These are phyloP conservation scores for Smutsia gigantea DNA, from an alignment of 2,797 vertebrate species.

Conservation along the genomic window DNA sequence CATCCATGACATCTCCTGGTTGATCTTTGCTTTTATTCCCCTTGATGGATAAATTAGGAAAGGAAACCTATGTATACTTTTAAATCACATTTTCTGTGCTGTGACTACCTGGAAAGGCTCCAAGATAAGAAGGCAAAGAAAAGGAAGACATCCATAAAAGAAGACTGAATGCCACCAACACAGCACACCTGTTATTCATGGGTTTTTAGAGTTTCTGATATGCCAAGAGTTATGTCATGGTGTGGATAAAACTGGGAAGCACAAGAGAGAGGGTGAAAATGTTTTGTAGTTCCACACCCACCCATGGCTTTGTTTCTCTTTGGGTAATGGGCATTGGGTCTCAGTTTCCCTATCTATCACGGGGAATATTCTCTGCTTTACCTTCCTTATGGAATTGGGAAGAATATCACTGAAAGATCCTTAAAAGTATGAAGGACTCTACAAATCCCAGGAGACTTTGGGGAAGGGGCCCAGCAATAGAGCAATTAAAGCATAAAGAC, in stretches of 20 bases:
- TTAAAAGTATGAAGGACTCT: conserved; percentile 8
- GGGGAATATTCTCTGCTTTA: neutral
- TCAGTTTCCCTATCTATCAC: conserved; percentile 2
- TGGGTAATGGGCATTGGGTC: neutral
- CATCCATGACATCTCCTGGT: neutral
- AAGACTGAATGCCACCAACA: neutral
- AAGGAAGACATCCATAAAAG: conserved; percentile 36
- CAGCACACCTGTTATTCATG: neutral
- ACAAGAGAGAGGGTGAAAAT: conserved; percentile 27
- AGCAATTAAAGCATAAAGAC: conserved; percentile 33
- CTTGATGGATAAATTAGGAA: neutral
- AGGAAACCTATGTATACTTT: neutral
- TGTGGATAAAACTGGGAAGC: conserved; percentile 3
- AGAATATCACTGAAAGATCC: conserved; percentile 29
- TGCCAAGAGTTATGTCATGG: conserved; percentile 1
- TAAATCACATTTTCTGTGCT: neutral
- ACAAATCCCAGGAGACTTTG: conserved; percentile 14
- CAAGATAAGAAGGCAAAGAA: conserved; percentile 31
- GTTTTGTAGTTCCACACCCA: conserved; percentile 1
- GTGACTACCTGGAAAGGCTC: conserved; percentile 26
- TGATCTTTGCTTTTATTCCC: neutral
- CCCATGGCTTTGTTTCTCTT: conserved; percentile 14
- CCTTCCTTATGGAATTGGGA: neutral
- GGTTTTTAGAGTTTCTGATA: neutral
- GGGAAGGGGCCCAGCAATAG: neutral